Base-by-base conservation (phyloP, 2,113 vertebrate species). In the Odontophorus gujanensis region DNA sequence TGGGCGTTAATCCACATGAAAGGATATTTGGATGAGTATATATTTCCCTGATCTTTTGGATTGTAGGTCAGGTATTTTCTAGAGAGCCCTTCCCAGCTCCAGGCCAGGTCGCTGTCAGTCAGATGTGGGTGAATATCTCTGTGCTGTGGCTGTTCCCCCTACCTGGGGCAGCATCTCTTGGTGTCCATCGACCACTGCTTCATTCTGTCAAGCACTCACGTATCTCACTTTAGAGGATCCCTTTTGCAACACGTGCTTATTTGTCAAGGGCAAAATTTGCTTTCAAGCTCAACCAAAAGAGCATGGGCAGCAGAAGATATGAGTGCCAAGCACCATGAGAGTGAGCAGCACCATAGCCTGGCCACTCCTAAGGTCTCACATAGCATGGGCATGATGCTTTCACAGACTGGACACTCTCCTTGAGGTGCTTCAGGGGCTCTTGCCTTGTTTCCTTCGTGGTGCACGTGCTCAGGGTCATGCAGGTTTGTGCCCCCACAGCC, bases 61-160 rank as follows among this genome's bases (percentile, higher is more conserved):
- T 75, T 50, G 50, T n/a, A 8, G 51, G 38, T 69, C 66, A 21
- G 22, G 1, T 32, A 24, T 76, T 67, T 68, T 57, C 43, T 0
- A 0, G 53, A 19, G 55, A 76, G 42, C 25, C 11, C 36, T 42
- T 81, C 40, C 28, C 28, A 7, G 8, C 43, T 59, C 55, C 62
- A 50, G 75, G 28, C 34, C 17, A 11, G 51, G 3, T 40, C 7
- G 26, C 95, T 87, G 50, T 32, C 30, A 32, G 17, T 24, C 7
- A 12, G 45, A 9, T 24, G 38, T 13, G 34, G 13, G 38, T 42
- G 32, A 32, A 5, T 21, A 58, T 24, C 59, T 74, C 8, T 32
- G 0, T 3, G 32, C 3, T 2, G 14, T 1, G 13, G 24, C 76
- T 9, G 4, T 42, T 57, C 19, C 36, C 59, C 79, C 18, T 28